Evolutionary conservation across 2,797 vertebrate genomes (phyloP).

Genomic region (Myotis vivesi): DNA sequence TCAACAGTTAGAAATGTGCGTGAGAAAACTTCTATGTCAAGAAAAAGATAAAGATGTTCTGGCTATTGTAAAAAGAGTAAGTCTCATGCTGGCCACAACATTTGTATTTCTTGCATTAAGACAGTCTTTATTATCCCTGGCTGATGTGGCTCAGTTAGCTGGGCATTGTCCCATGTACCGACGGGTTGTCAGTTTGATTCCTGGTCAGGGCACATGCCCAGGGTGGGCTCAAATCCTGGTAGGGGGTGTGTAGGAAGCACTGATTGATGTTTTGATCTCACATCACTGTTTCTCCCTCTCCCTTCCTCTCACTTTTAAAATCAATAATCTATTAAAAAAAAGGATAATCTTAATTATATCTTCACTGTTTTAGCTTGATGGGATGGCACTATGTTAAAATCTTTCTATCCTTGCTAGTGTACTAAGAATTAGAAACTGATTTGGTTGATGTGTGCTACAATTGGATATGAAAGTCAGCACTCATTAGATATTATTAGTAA

Average conservation of each 20-base stretch:
- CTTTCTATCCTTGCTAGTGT: background rate
- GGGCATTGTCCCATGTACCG: too few relatives aligned
- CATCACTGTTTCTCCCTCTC: background rate
- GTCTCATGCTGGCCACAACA: conserved; percentile 34
- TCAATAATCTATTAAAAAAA: background rate
- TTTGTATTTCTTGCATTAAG: background rate
- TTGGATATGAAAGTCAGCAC: background rate
- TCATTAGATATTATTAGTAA: background rate
- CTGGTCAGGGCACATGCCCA: too few relatives aligned
- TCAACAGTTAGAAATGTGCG: conserved; percentile 94
- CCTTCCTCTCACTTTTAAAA: background rate
- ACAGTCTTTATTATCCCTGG: background rate
- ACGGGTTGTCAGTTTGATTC: too few relatives aligned
- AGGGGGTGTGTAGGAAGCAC: background rate
- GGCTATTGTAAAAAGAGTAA: conserved; percentile 91
- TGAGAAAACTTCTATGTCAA: conserved; percentile 93
- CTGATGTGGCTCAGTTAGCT: background rate
- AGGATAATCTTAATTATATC: background rate
- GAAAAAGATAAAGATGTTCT: conserved; percentile 97
- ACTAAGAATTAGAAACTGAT: background rate
- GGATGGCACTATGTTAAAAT: background rate
- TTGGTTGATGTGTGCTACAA: background rate
- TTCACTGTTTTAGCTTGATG: conserved; percentile 17
- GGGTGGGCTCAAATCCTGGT: background rate
- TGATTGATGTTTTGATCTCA: too few relatives aligned